Evolutionary conservation across 2,797 vertebrate species (phyloP), one percentile per base, ranked within the genome.

Genomic region (Chiropotes sagulatus): DNA sequence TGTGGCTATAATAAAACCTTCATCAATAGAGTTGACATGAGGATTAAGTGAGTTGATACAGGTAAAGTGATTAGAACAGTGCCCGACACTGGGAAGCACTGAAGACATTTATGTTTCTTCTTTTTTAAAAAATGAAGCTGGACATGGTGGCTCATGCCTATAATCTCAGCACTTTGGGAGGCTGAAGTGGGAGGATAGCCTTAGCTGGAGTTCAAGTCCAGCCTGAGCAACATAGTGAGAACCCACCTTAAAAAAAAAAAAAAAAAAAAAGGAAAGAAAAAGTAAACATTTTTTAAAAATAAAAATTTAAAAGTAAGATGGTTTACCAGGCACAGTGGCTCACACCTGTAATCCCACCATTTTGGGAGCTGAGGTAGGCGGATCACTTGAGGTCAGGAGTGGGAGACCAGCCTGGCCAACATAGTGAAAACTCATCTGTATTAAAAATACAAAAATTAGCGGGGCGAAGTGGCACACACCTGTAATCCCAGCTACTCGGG

Each of bases 391-490:
- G 7, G 15, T 67, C 33, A 67, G 61, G 15, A 67, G 61, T 67
- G 19, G 15, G 7, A n/a, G 15, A 67, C 61, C 30, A 67, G 61
- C 61, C 61, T 67, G 61, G 61, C 33, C 61, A n/a, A n/a, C 61
- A n/a, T n/a, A 30, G 61, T 67, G 33, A 67, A 67, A 67, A 17
- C 7, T n/a, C 33, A 1, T 67, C 15, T 67, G 30, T 67, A n/a
- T 67, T 33, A 67, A 67, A 67, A 67, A 67, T n/a, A 67, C 33
- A 67, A 67, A 67, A 67, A 67, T 67, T 67, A 67, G 30, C 61
- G 17, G 30, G 15, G 15, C 0, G 1, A 17, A 33, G 30, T 67
- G 33, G 33, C 0, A 0, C 61, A 67, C 33, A 4, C 15, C 61
- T 67, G 61, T 67, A 67, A n/a, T 67, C 61, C 61, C 61, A 67